Evolutionary conservation across 1,140 invertebrate species (phyloP).

Genomic region (Aethina tumida): DNA sequence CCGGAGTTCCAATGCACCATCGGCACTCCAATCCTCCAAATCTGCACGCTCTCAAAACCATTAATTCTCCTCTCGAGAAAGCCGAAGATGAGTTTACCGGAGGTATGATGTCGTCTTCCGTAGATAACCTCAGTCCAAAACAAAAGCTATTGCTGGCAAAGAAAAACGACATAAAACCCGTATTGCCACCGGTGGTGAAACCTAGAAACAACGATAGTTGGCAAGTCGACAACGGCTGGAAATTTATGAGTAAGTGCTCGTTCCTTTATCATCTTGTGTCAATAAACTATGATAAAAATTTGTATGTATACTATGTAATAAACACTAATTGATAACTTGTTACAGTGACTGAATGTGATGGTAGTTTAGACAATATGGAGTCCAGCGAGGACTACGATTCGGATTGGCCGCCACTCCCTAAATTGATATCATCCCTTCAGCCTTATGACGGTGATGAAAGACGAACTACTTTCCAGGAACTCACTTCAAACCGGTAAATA

Average conservation of each 20-base stretch:
- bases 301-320: no score
- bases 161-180: constrained; percentile 55
- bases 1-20: constrained; percentile 33
- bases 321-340: no score
- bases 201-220: constrained; percentile 54
- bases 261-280: no score
- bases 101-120: constrained; percentile 50
- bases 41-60: constrained; percentile 40
- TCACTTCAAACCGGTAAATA: constrained; percentile 57
- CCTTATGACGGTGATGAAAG: constrained; percentile 42
- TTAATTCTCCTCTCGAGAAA: constrained; percentile 40
- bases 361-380: constrained; percentile 29
- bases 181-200: constrained; percentile 57
- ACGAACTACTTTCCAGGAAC: constrained; percentile 58
- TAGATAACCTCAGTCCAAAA: constrained; percentile 52
- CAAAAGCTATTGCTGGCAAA: constrained; percentile 34
- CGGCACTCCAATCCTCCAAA: constrained; percentile 55
- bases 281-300: no score
- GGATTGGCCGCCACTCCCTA: constrained; percentile 31
- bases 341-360: constrained; percentile 28
- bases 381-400: constrained; percentile 44
- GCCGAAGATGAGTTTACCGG: constrained; percentile 47
- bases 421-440: constrained; percentile 23
- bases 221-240: constrained; percentile 80
- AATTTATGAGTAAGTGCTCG: constrained; percentile 60